Evolutionary conservation across 2,797 vertebrate genomes (phyloP), one percentile per base, ranked within the genome.

Genomic region (Alfaro cultratus): DNA sequence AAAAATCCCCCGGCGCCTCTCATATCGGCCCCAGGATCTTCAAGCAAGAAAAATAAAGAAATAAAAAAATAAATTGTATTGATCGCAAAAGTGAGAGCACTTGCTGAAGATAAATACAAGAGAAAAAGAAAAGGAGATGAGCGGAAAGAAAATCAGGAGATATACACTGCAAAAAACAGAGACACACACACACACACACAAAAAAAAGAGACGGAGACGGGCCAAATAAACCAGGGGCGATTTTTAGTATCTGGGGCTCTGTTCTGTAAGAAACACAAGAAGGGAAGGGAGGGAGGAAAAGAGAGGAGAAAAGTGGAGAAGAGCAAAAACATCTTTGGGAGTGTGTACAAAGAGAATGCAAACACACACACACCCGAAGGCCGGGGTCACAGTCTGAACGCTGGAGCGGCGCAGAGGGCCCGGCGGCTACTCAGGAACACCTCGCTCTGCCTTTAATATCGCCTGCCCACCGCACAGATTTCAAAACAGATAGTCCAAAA

Each of bases 191-290:
- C 36, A 41, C 15, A 47, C 1, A 81, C n/a, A n/a, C n/a, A 77
- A 85, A 80, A 3, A 53, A 26, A 10, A 88, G 80, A 91, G 79
- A 83, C 80, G 80, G 79, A 90, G 87, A 84, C 78, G 83, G 83
- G 89, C 90, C 89, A 94, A 95, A 93, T 89, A 94, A 94, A 94
- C 94, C 93, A 93, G 85, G 87, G 94, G 93, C 92, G 85, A 93
- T 94, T 88, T 88, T 88, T 82, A 84, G 85, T 93, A 91, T 94
- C 89, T 92, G 90, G 84, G 86, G 89, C 86, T 90, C 83, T 91
- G 88, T 91, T 92, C 88, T 92, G 90, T 79, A 90, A 91, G 86
- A 84, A 93, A 93, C 88, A 87, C 80, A 90, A 71, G 80, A 71
- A 80, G 82, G 82, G 82, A 73, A 82, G 84, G 85, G 76, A 80